A percentile compares a stretch with the other conserved stretches of the same genome.
phyloP scores from a whole-genome alignment of 2,888 invertebrate genomes.

The Pediacus dermestoides region DNA sequence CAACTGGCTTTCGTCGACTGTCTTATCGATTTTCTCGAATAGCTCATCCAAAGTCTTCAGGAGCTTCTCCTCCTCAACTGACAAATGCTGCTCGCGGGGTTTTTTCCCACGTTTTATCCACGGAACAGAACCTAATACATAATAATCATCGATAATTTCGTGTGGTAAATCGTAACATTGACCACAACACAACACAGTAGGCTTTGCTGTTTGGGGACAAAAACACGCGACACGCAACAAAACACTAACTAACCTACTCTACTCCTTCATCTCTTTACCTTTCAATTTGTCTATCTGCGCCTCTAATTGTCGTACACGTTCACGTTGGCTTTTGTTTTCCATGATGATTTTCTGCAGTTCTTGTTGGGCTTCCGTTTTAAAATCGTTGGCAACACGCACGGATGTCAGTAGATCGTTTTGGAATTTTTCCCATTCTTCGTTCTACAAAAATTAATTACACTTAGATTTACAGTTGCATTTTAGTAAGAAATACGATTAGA shows the following conservation, averaged over 20 bases:
- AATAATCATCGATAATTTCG: too few species aligned
- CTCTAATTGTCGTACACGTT: constrained; percentile 71
- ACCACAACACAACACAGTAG: too few species aligned
- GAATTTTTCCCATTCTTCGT: constrained; percentile 91
- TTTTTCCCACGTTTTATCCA: constrained; percentile 15
- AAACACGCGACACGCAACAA: not conserved
- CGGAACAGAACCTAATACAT: too few species aligned
- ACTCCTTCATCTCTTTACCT: constrained; percentile 56
- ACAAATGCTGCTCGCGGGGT: constrained; percentile 29
- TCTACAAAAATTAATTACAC: constrained; percentile 51
- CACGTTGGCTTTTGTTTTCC: constrained; percentile 77
- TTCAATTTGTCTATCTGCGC: constrained; percentile 78
- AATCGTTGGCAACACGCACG: constrained; percentile 92
- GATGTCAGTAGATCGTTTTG: constrained; percentile 89
- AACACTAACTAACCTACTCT: not conserved
- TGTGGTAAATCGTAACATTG: too few species aligned
- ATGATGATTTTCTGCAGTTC: constrained; percentile 75
- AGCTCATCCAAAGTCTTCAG: constrained; percentile 36
- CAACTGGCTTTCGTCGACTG: constrained; percentile 36
- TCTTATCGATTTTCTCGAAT: constrained; percentile 41
- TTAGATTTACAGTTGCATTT: too few species aligned
- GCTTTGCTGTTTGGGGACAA: too few species aligned
- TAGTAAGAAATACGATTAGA: constrained; percentile 4
- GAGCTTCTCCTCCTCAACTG: constrained; percentile 39
- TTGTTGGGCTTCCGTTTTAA: constrained; percentile 89